Percentiles rank a stretch among this genome's conserved stretches.
phyloP scores from a whole-genome alignment of 2,888 invertebrate genomes.

The Ametastegia equiseti region DNA sequence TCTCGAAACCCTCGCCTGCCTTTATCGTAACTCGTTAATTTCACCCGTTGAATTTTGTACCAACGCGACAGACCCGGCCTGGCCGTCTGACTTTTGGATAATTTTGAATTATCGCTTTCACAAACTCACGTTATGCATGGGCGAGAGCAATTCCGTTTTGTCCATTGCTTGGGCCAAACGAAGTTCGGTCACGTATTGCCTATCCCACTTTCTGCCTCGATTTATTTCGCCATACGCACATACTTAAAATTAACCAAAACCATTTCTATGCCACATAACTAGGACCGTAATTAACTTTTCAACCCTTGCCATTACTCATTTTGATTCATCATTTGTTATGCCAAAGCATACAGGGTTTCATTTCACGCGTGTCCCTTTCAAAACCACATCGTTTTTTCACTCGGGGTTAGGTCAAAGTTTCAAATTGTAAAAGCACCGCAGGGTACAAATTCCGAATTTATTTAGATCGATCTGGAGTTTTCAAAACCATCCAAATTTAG shows the following conservation, averaged over 20 bases:
- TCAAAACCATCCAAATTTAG: no score
- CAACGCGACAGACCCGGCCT: constrained; percentile 3
- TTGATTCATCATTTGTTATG: not conserved
- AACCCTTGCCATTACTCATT: not conserved
- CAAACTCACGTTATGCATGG: constrained; percentile 6
- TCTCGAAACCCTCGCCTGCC: constrained; percentile 13
- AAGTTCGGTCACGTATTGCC: not conserved
- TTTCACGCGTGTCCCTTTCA: not conserved
- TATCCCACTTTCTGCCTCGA: not conserved
- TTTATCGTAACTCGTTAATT: constrained; percentile 29
- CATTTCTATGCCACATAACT: not conserved
- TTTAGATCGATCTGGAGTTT: no score
- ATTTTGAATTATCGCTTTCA: constrained; percentile 27
- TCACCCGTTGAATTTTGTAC: constrained; percentile 6
- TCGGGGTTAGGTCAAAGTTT: no score
- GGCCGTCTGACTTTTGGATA: constrained; percentile 31
- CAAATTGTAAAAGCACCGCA: no score
- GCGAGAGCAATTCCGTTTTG: not conserved
- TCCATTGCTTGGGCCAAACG: not conserved
- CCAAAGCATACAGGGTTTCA: not conserved
- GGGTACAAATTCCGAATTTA: no score
- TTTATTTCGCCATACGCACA: not conserved
- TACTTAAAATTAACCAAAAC: not conserved
- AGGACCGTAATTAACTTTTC: not conserved
- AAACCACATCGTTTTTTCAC: not conserved